Conservation (phyloP, 2,113 vertebrate species). For the Turnix velox region DNA sequence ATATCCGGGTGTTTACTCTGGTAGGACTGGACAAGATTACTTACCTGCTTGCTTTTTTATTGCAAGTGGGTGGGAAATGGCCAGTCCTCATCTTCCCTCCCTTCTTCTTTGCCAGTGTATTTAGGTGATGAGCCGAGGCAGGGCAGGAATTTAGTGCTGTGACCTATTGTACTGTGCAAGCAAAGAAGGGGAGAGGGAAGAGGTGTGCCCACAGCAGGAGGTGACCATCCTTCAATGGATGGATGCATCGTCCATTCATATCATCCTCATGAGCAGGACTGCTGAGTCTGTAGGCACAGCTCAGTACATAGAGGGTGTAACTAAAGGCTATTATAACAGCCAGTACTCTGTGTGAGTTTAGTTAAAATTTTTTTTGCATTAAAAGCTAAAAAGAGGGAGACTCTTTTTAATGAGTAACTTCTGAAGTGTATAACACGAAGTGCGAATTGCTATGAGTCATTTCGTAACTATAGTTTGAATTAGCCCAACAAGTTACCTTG, state of each 20-base stretch:
- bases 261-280: neutral
- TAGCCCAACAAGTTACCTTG: neutral
- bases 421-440: neutral
- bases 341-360: neutral
- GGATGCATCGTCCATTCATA: neutral
- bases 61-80: neutral
- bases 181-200: neutral
- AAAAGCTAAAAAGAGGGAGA: neutral
- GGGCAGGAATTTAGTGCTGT: neutral
- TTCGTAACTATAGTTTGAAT: neutral
- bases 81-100: neutral
- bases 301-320: neutral
- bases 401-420: neutral
- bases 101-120: neutral
- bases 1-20: neutral
- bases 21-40: neutral
- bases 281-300: neutral
- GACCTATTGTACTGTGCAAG: neutral
- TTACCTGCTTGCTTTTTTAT: neutral
- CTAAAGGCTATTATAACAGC: neutral
- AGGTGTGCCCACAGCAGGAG: neutral
- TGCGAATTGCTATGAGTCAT: neutral
- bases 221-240: neutral
- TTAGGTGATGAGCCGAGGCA: neutral
- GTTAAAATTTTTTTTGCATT: neutral